Percentiles rank a stretch among this genome's conserved stretches.
Conservation (phyloP, 2,113 vertebrate genomes). For the Limanda limanda region DNA sequence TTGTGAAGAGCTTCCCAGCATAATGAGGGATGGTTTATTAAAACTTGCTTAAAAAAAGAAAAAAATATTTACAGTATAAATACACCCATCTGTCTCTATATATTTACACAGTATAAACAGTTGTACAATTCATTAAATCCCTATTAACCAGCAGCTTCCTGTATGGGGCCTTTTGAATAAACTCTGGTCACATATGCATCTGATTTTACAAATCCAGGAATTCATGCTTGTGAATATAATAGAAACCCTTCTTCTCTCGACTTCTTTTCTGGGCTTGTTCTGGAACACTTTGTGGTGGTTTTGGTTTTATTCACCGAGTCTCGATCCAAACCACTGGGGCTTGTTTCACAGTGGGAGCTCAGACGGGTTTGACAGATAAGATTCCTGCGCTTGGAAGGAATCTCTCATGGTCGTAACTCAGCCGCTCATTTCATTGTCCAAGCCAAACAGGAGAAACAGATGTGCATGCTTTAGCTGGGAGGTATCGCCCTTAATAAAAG, state of each 20-base stretch:
- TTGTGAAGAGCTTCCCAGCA: background rate
- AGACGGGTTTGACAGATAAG: background rate
- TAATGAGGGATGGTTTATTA: background rate
- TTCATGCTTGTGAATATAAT: background rate
- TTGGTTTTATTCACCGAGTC: background rate
- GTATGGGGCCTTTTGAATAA: background rate
- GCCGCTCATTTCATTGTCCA: slow-evolving; percentile 5
- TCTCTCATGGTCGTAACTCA: background rate
- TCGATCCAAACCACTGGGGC: background rate
- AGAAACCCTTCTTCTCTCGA: background rate
- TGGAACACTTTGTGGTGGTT: background rate
- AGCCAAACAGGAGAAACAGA: slow-evolving; percentile 45
- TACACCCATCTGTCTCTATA: background rate
- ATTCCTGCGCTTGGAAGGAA: background rate
- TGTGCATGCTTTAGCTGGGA: slow-evolving; percentile 33
- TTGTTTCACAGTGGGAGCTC: background rate
- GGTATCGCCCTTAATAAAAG: background rate
- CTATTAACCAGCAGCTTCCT: slow-evolving; percentile 16
- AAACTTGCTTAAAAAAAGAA: background rate
- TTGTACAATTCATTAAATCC: background rate
- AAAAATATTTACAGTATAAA: slow-evolving; percentile 7
- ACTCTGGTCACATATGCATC: background rate
- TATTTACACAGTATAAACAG: background rate
- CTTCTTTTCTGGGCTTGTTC: background rate
- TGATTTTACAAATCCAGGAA: background rate